Conservation (phyloP, 23 tunicate species). For the Styela clava region DNA sequence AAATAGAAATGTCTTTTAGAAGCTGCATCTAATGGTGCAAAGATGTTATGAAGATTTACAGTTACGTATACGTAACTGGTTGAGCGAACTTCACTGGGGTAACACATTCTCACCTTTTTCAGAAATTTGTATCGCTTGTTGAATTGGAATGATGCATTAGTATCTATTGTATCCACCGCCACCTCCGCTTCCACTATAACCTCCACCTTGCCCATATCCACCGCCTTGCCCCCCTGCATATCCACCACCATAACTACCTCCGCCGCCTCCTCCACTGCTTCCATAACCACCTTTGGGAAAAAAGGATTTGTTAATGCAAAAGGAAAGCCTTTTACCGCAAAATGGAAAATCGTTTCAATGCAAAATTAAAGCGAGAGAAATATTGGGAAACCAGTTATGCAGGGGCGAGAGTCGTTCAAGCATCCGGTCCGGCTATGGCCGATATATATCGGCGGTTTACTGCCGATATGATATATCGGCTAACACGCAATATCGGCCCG, state of each 20-base stretch:
- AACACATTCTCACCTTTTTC: neutral
- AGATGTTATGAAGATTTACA: too few relatives aligned
- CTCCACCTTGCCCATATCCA: slow-evolving; percentile 24
- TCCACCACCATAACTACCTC: slow-evolving; percentile 8
- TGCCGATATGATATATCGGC: too few relatives aligned
- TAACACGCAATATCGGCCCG: too few relatives aligned
- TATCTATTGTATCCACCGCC: neutral
- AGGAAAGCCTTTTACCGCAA: neutral
- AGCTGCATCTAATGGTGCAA: too few relatives aligned
- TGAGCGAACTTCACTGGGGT: neutral
- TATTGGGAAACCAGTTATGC: too few relatives aligned
- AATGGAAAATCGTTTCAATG: neutral
- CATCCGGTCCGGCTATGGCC: too few relatives aligned
- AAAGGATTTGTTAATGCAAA: neutral
- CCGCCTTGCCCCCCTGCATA: slow-evolving; percentile 13
- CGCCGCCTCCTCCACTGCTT: slow-evolving; percentile 38
- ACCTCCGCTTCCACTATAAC: slow-evolving; percentile 3
- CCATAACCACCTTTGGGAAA: slow-evolving; percentile 46
- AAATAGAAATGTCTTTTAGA: too few relatives aligned
- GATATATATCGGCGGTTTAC: too few relatives aligned
- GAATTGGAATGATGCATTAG: neutral
- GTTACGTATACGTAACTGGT: too few relatives aligned
- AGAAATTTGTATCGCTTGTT: neutral
- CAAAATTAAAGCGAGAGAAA: too few relatives aligned
- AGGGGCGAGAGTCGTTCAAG: neutral